Evolutionary conservation across 1,140 invertebrate species (phyloP).

Genomic region (Meteorus sp.): DNA sequence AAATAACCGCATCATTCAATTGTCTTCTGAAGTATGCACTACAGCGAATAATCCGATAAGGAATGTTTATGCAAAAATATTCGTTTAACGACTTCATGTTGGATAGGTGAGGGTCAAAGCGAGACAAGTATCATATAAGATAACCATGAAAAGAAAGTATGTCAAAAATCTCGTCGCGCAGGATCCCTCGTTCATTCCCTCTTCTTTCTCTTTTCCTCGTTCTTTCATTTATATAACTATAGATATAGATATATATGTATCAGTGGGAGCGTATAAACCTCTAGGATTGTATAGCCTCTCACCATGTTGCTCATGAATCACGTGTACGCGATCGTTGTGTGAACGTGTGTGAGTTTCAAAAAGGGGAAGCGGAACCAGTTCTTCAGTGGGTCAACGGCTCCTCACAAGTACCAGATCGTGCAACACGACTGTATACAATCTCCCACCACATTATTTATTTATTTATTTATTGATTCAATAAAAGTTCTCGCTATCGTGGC

Average conservation of each 20-base stretch:
- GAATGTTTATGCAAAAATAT: not conserved
- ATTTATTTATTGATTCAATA: too few species aligned
- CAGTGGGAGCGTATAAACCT: too few species aligned
- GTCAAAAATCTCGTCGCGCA: slow-evolving; percentile 50
- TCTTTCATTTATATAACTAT: too few species aligned
- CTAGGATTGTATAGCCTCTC: slow-evolving; percentile 16
- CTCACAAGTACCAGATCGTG: slow-evolving; percentile 26
- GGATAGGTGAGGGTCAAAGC: slow-evolving; percentile 50
- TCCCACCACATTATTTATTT: not conserved
- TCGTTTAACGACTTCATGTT: slow-evolving; percentile 36
- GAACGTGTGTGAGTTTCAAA: slow-evolving; percentile 34
- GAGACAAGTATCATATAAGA: slow-evolving; percentile 38
- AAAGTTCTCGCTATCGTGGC: too few species aligned
- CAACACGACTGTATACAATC: not conserved
- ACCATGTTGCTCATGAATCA: slow-evolving; percentile 20
- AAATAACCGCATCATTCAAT: too few species aligned
- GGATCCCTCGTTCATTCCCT: slow-evolving; percentile 31
- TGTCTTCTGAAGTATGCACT: not conserved
- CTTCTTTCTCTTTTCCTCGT: slow-evolving; percentile 10
- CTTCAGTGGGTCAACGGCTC: slow-evolving; percentile 57
- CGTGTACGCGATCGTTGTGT: slow-evolving; percentile 18
- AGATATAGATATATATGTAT: too few species aligned
- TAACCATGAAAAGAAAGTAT: slow-evolving; percentile 49
- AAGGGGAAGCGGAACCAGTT: slow-evolving; percentile 57
- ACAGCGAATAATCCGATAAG: too few species aligned